These are phyloP conservation scores for Remorina albescens DNA, from an alignment of 2,797 vertebrate genomes.

Conservation along the genomic window DNA sequence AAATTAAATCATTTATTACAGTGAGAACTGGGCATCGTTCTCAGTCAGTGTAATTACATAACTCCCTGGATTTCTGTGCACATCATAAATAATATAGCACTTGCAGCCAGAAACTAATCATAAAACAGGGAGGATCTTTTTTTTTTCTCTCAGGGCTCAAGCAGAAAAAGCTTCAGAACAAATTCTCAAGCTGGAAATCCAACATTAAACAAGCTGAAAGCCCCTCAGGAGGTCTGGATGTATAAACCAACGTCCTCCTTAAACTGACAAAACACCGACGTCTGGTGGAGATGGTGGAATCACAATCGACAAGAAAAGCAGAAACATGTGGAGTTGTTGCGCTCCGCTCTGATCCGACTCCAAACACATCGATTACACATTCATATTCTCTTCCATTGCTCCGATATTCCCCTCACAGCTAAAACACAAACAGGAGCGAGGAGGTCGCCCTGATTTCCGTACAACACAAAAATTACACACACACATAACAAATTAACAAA, in stretches of 20 bases:
- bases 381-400: background rate
- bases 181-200: slow-evolving; percentile 13
- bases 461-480: too few species aligned
- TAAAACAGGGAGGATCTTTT: slow-evolving; percentile 14
- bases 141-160: background rate
- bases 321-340: background rate
- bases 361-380: slow-evolving; percentile 7
- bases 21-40: slow-evolving; percentile 41
- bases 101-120: slow-evolving; percentile 30
- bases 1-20: slow-evolving; percentile 36
- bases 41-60: slow-evolving; percentile 52
- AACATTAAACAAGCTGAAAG: too few species aligned
- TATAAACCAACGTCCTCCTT: background rate
- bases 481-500: too few species aligned
- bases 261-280: too few species aligned
- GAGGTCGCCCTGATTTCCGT: too few species aligned
- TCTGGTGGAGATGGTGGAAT: too few species aligned
- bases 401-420: background rate
- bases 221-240: too few species aligned
- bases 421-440: too few species aligned
- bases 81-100: slow-evolving; percentile 35
- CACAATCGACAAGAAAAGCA: background rate
- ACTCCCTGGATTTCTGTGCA: slow-evolving; percentile 32
- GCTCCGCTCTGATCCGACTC: slow-evolving; percentile 9
- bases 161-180: background rate